phyloP scores from a whole-genome alignment of 2,888 invertebrate genomes.

The Trissolcus japonicus region DNA sequence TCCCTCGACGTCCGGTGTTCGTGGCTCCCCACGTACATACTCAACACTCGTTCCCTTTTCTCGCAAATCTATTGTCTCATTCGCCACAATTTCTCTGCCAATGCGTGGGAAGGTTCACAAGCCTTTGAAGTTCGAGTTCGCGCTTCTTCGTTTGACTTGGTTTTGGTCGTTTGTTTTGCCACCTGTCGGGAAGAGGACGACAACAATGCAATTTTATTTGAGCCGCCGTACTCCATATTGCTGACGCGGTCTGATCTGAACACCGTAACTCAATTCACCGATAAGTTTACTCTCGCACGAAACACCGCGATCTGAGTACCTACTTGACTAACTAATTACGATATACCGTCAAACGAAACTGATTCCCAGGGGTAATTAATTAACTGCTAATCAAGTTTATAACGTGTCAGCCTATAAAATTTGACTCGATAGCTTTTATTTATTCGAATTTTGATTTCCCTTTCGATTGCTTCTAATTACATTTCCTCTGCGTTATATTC shows the following conservation, averaged over 20 bases:
- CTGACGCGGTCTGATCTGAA: conserved; percentile 7
- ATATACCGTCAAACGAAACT: conserved; percentile 61
- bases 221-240: conserved; percentile 19
- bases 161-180: conserved; percentile 15
- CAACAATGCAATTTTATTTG: conserved; percentile 29
- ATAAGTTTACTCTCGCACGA: conserved; percentile 41
- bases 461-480: not conserved
- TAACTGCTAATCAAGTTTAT: conserved; percentile 44
- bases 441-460: not conserved
- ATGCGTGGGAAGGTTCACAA: conserved; percentile 75
- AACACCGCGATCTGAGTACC: conserved; percentile 30
- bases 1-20: conserved; percentile 51
- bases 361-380: conserved; percentile 67
- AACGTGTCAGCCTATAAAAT: not conserved
- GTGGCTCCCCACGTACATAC: conserved; percentile 23
- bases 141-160: conserved; percentile 55
- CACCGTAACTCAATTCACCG: conserved; percentile 67
- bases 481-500: too few species aligned
- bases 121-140: conserved; percentile 70
- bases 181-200: not conserved
- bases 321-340: conserved; percentile 68
- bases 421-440: not conserved
- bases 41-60: conserved; percentile 38
- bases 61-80: conserved; percentile 71
- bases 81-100: conserved; percentile 69